phyloP scores from a whole-genome alignment of 2,888 invertebrate genomes.

The Drosophila koepferae region DNA sequence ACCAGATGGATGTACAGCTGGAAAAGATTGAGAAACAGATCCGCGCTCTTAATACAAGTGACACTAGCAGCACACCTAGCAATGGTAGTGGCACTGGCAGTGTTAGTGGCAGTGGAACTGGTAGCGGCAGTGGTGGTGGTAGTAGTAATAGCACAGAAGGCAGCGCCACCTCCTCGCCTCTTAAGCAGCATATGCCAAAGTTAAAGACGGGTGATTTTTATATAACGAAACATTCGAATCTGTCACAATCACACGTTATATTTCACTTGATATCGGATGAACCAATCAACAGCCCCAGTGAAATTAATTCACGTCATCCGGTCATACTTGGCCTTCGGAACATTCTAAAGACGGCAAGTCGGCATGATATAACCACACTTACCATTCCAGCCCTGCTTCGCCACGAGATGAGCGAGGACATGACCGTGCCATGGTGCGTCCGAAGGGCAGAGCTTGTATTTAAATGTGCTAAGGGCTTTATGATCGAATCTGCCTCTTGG shows the following conservation, averaged over 20 bases:
- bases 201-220: slow-evolving; percentile 94
- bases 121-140: slow-evolving; percentile 40
- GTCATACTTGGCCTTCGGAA: slow-evolving; percentile 97
- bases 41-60: slow-evolving; percentile 84
- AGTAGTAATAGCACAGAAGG: slow-evolving; percentile 54
- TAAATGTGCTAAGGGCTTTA: slow-evolving; percentile 99
- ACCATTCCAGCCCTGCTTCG: slow-evolving; percentile 96
- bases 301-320: slow-evolving; percentile 98
- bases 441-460: slow-evolving; percentile 98
- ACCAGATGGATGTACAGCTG: slow-evolving; percentile 91
- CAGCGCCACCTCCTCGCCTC: slow-evolving; percentile 75
- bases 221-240: slow-evolving; percentile 95
- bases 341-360: slow-evolving; percentile 97
- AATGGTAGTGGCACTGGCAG: slow-evolving; percentile 49
- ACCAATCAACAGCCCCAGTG: slow-evolving; percentile 88
- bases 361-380: slow-evolving; percentile 96
- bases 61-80: slow-evolving; percentile 63
- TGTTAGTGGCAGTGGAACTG: slow-evolving; percentile 30
- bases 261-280: slow-evolving; percentile 98
- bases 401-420: slow-evolving; percentile 97
- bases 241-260: slow-evolving; percentile 96
- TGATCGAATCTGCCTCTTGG: slow-evolving; percentile 99
- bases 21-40: slow-evolving; percentile 88
- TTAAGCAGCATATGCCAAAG: slow-evolving; percentile 85
- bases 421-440: slow-evolving; percentile 98